These are phyloP conservation scores for Lathronympha strigana DNA, from an alignment of 2,888 invertebrate species.

Conservation along the genomic window DNA sequence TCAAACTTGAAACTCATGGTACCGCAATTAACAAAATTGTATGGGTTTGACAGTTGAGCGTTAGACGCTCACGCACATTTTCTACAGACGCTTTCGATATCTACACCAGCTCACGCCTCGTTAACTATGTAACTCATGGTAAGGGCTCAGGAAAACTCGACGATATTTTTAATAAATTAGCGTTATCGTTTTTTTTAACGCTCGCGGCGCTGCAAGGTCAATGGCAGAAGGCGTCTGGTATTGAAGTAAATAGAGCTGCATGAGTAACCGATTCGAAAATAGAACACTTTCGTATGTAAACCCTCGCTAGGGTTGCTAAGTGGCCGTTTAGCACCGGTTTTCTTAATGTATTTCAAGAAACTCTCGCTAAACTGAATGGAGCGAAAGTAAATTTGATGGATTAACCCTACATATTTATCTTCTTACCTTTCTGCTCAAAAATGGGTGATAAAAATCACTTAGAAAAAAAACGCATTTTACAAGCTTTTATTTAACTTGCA, in stretches of 20 bases:
- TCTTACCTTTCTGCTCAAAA: not conserved
- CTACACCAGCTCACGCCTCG: no score
- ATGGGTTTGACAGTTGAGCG: no score
- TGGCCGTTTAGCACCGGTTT: constrained; percentile 45
- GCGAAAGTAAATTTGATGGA: not conserved
- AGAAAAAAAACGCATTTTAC: no score
- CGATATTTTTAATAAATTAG: constrained; percentile 57
- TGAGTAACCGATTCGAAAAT: constrained; percentile 75
- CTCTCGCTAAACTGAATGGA: not conserved
- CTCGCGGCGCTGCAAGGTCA: constrained; percentile 73
- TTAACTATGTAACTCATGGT: constrained; percentile 5
- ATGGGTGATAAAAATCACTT: no score
- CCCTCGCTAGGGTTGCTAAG: constrained; percentile 60
- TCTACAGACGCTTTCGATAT: no score
- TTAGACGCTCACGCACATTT: no score
- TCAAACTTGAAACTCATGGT: no score
- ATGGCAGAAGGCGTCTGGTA: constrained; percentile 76
- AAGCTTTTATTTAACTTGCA: no score
- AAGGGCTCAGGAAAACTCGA: constrained; percentile 45
- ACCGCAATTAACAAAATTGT: no score
- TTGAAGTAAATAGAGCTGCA: constrained; percentile 71
- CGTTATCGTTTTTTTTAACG: constrained; percentile 60
- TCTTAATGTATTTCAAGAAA: constrained; percentile 43
- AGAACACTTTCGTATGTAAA: constrained; percentile 73
- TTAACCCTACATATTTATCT: not conserved